Evolutionary conservation across 2,113 vertebrate genomes (phyloP), one percentile per base, ranked within the genome.

Genomic region (Geococcyx californianus): DNA sequence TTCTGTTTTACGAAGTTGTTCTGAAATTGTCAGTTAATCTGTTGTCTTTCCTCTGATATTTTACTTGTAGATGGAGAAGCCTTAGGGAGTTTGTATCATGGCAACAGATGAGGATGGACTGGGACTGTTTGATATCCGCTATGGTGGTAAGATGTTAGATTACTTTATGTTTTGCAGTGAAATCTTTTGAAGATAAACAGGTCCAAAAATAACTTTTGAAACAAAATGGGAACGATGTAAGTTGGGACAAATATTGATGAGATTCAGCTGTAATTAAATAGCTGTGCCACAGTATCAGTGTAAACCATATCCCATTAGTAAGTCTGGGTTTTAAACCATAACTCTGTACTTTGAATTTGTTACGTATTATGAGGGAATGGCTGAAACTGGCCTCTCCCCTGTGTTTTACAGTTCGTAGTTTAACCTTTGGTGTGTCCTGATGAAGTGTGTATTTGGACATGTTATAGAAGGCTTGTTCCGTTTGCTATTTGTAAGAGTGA

Each of bases 31-130:
- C 10, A 3, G 1, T 74, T 79, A 77, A 82, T 54, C 19, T 56
- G 19, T 81, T 82, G 6, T 49, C 26, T 84, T 64, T 83, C 25
- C 31, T 89, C 24, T 92, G 49, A 9, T 85, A 5, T 52, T 83
- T 85, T 26, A 5, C 23, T 69, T 8, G 0, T 66, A 98, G 98
- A 98, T 98, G 98, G 98, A 63, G 94, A 89, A 96, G 89, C 64
- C 84, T 14, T 97, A 98, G 97, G 96, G 75, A 92, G 76, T 87
- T 93, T 96, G 80, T 95, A 98, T 94, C 97, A 98, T 98, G 98
- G 98, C 98, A 97, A 74, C 97, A n/a, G 96, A 95, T 96, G 97
- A 98, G 90, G 96, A 98, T 96, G 97, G 95, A 84, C 92, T 97
- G 87, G 95, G 91, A 96, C 95, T 97, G 92, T 97, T 97, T 90